Base-by-base conservation (phyloP, 2,888 invertebrate genomes). In the Notocelia uddmanniana region DNA sequence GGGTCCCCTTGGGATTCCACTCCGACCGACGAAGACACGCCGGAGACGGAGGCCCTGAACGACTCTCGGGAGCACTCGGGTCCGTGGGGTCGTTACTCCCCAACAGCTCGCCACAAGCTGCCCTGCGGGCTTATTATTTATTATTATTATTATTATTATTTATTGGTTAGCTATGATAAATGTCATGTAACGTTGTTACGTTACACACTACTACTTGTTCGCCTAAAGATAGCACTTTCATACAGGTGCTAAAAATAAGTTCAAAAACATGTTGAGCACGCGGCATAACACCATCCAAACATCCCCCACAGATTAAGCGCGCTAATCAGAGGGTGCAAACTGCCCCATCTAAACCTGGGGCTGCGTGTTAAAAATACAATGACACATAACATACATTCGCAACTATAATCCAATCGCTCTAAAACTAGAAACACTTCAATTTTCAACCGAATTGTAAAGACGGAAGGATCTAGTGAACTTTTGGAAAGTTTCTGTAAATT, bases 301-400 rank as follows among this genome's bases (percentile, higher is more conserved):
- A 80, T 86, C 91, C 92, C 92, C 85, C 83, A 85, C 88, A 91
- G 89, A 92, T 92, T 92, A 90, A 90, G 90, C 85, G 85, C 90
- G 87, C 91, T 92, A 93, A 93, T 93, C 93, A 93, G 88, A 90
- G 92, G 93, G 93, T 92, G 91, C 89, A 84, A 92, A 91, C 86
- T 89, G 85, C 89, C 90, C 91, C 85, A 74, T 80, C 73, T 45
- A 77, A 70, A 83, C 88, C 85, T 83, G 84, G 89, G 89, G 89
- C 82, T 86, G 90, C 89, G 92, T 92, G 91, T 91, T 91, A 92
- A 92, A 92, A 93, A 93, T 85, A 92, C 91, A 92, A 93, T 92
- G 91, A 91, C 86, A 88, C 87, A 89, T 87, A 87, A 89, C 88
- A 89, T 75, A 62, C 75, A 76, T 31, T 68, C 70, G 70, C 75